Percentiles rank a stretch among this genome's conserved stretches.
Conservation (phyloP, 2,888 invertebrate genomes). For the Pteria penguin region DNA sequence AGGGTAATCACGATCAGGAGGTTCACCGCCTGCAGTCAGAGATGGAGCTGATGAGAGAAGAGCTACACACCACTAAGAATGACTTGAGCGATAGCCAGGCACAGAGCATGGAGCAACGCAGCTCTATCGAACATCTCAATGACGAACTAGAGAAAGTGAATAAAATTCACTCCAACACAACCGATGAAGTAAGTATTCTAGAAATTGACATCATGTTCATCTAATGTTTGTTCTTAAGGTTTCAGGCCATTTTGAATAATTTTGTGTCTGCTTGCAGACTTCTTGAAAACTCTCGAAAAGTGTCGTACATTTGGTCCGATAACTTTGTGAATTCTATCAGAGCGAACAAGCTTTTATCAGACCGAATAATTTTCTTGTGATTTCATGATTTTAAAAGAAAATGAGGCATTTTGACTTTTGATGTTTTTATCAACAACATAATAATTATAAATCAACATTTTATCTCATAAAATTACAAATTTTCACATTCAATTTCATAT, state of each 20-base stretch:
- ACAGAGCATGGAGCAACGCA: constrained; percentile 60
- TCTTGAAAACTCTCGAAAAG: no score
- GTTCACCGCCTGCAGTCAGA: constrained; percentile 71
- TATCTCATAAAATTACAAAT: no score
- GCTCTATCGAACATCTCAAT: constrained; percentile 62
- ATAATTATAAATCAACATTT: no score
- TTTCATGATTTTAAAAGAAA: no score
- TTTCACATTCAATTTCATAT: no score
- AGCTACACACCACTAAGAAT: constrained; percentile 59
- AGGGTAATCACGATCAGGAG: constrained; percentile 69
- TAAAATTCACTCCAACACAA: constrained; percentile 66
- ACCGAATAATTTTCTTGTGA: no score
- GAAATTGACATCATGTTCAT: neutral
- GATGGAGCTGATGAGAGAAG: constrained; percentile 63
- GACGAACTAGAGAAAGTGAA: constrained; percentile 70
- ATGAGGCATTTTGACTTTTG: no score
- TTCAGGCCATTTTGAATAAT: neutral
- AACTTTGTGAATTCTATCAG: no score
- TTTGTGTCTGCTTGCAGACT: constrained; percentile 2
- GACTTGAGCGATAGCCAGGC: constrained; percentile 69
- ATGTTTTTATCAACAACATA: no score
- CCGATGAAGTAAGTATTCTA: constrained; percentile 60
- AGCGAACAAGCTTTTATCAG: no score
- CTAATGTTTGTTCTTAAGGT: neutral
- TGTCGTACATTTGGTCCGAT: no score